Base-by-base conservation (phyloP, 2,797 vertebrate species). In the Eurystomus glaucurus region DNA sequence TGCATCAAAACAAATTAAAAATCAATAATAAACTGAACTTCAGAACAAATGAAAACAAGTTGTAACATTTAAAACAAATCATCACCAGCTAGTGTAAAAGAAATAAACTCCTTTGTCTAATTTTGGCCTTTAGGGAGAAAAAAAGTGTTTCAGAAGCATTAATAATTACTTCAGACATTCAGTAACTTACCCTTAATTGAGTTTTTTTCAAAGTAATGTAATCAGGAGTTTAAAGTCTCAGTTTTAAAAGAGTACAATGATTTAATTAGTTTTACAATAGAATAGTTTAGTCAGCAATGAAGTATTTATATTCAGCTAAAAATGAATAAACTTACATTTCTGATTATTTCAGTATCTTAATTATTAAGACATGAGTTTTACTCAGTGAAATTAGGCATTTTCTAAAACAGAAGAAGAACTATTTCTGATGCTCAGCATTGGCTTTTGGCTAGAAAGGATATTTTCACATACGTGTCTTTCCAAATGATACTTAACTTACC, bases 261-360 rank as follows among this genome's bases (percentile, higher is more conserved):
- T 93, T 95, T 94, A 96, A 97, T 96, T 96, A 77, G 35, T 93
- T 93, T 95, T 94, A 88, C 41, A 78, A 54, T 45, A 75, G 57
- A 93, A 88, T 55, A n/a, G 57, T 81, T 92, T 90, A 93, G 77
- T 97, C 96, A 97, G 97, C 92, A 89, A 57, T 68, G 31, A 70
- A 78, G 41, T 37, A 93, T 89, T 93, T 89, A 61, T 83, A 87
- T 77, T 96, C 86, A 87, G 80, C 88, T 85, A 79, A 92, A 90
- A 95, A 89, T 74, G 87, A 4, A 93, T 70, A 94, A 90, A 68
- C 25, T 93, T 88, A 72, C 37, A 3, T 69, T 81, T 90, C 54
- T 85, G 25, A 22, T 85, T 35, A 71, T 62, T 82, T 78, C 35
- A 74, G 19, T 95, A 72, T 94, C 83, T 93, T 71, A 79, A 82